Base-by-base conservation (phyloP, 1,140 invertebrate genomes). In the Papilio polytes region DNA sequence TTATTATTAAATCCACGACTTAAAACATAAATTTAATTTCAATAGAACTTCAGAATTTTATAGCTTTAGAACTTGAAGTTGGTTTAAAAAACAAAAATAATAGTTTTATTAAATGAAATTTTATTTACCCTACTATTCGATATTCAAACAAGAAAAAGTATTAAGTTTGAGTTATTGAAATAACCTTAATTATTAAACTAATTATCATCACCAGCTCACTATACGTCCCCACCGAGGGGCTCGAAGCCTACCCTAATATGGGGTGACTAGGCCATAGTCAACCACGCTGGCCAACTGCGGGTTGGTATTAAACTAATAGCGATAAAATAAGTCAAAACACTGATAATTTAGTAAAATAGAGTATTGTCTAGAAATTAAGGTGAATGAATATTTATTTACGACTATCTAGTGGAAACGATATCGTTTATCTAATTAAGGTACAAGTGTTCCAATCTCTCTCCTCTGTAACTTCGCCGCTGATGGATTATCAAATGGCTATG, bases 391-490 rank as follows among this genome's bases (percentile, higher is more conserved):
- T 59, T 56, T 18, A 56, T 56, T 20, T 59, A 59, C n/a, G 56
- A 63, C 26, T 63, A 63, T 26, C 12, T 26, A 22, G 20, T 26
- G 10, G 59, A 63, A 12, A 63, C 9, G n/a, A 10, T 59, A 59
- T 59, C 56, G 53, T 13, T 63, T 63, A 63, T 22, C 22, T 63
- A 63, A 63, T 63, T 22, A 63, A 63, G 59, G 22, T 63, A 63
- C 22, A 63, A 63, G 22, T 22, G 22, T 63, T 63, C 59, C 31
- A 63, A 63, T 63, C 59, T 63, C 9, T 63, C 59, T 26, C 31
- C 22, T 1, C 10, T n/a, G 59, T 22, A 63, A 63, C 20, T 26
- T 26, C 22, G 59, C 22, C 22, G 56, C 56, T 63, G 31, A 63
- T 63, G 59, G 22, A 31, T 26, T 15, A 63, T 2, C 9, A 26